These are phyloP conservation scores for Phoxinus phoxinus DNA, from an alignment of 2,113 vertebrate genomes.

Conservation along the genomic window DNA sequence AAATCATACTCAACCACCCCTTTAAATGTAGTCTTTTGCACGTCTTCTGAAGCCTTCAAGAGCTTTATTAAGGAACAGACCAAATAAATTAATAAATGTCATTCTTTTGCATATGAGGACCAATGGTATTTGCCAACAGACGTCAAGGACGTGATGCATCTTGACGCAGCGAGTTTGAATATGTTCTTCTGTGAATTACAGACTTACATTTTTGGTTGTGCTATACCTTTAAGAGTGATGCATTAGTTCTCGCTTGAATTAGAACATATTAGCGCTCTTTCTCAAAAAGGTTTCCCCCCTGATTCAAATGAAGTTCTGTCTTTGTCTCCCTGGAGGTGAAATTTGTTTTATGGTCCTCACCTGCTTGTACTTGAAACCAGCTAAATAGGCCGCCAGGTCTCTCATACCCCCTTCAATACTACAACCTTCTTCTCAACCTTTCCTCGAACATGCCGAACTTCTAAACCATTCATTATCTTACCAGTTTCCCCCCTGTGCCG, in stretches of 20 bases:
- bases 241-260: neutral
- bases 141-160: neutral
- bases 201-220: neutral
- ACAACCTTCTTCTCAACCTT: slow-evolving; percentile 46
- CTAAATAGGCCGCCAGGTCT: slow-evolving; percentile 39
- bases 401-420: slow-evolving; percentile 7
- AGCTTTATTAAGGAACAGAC: neutral
- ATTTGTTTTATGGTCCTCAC: slow-evolving; percentile 22
- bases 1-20: no score
- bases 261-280: neutral
- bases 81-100: neutral
- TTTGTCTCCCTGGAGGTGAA: slow-evolving; percentile 11
- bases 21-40: neutral
- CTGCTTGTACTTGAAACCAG: slow-evolving; percentile 19
- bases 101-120: neutral
- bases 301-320: neutral
- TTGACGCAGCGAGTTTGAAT: neutral
- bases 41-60: neutral
- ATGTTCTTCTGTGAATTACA: neutral
- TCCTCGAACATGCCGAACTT: slow-evolving; percentile 49
- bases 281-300: slow-evolving; percentile 12
- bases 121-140: neutral
- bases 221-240: neutral
- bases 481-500: slow-evolving; percentile 42
- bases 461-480: slow-evolving; percentile 58